These are phyloP conservation scores for Drosophila bipectinata DNA, from an alignment of 1,140 invertebrate genomes.

Conservation along the genomic window DNA sequence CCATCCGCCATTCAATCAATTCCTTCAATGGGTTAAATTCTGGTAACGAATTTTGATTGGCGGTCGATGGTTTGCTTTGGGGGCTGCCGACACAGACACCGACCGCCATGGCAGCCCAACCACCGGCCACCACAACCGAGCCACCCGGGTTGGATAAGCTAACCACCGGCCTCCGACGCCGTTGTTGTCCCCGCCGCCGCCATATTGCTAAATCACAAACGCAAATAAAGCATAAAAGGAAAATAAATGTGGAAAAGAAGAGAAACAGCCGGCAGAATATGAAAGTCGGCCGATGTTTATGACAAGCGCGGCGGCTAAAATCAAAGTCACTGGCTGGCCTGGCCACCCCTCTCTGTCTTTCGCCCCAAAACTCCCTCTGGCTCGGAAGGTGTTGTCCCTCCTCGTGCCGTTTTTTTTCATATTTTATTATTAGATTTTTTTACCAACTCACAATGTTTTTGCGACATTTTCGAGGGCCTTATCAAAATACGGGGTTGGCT, in stretches of 20 bases:
- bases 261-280: constrained; percentile 77
- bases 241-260: constrained; percentile 50
- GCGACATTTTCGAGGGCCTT: constrained; percentile 68
- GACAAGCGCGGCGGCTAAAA: constrained; percentile 77
- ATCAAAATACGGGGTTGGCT: constrained; percentile 59
- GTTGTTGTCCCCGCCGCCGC: constrained; percentile 45
- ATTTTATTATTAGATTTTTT: constrained; percentile 60
- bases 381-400: constrained; percentile 30
- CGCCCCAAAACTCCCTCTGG: constrained; percentile 2
- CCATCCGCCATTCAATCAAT: background rate
- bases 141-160: constrained; percentile 12
- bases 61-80: constrained; percentile 35
- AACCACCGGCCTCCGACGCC: background rate
- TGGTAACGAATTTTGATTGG: constrained; percentile 36
- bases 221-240: constrained; percentile 72
- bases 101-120: constrained; percentile 12
- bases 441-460: constrained; percentile 62
- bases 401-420: constrained; percentile 41
- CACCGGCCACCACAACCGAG: constrained; percentile 21
- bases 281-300: constrained; percentile 70
- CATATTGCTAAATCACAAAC: constrained; percentile 81
- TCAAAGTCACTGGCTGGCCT: constrained; percentile 65
- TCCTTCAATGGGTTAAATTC: constrained; percentile 23
- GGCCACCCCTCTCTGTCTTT: constrained; percentile 13
- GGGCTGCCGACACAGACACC: constrained; percentile 33